Evolutionary conservation across 2,797 vertebrate genomes (phyloP).

Genomic region (Oryzias dopingdopingensis): DNA sequence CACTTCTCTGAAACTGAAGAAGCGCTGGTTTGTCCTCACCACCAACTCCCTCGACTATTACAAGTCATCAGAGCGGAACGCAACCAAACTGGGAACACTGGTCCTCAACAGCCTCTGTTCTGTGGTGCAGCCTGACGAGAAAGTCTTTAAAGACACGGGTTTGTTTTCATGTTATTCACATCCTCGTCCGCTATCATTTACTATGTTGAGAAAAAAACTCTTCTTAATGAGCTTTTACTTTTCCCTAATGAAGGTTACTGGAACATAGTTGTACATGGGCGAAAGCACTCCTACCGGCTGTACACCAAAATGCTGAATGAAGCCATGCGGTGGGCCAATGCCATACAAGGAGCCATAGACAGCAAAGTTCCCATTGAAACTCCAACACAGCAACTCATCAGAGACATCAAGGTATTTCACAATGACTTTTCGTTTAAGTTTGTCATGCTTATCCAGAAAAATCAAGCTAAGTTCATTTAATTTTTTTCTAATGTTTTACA

Average conservation of each 20-base stretch:
- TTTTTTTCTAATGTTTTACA: too few species aligned
- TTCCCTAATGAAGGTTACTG: conserved; percentile 81
- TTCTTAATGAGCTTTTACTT: background rate
- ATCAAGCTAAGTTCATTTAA: too few species aligned
- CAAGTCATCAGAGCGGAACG: conserved; percentile 85
- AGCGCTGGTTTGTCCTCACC: conserved; percentile 92
- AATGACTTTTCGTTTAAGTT: conserved; percentile 4
- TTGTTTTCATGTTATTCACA: conserved; percentile 28
- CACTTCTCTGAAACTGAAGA: conserved; percentile 90
- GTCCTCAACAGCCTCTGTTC: conserved; percentile 93
- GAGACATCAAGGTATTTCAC: conserved; percentile 87
- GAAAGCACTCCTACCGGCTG: conserved; percentile 90
- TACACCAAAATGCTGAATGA: conserved; percentile 92
- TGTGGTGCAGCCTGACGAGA: conserved; percentile 86
- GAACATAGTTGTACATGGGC: conserved; percentile 88
- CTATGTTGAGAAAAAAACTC: too few species aligned
- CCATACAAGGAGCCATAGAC: conserved; percentile 90
- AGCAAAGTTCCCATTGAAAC: conserved; percentile 92
- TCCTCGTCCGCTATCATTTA: background rate
- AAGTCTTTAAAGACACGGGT: conserved; percentile 91
- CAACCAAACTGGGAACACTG: conserved; percentile 88
- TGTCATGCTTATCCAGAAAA: too few species aligned
- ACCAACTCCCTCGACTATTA: conserved; percentile 90
- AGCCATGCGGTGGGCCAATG: conserved; percentile 90
- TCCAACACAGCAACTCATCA: conserved; percentile 91